Conservation (phyloP, 2,888 invertebrate genomes). For the Melipona beecheii region DNA sequence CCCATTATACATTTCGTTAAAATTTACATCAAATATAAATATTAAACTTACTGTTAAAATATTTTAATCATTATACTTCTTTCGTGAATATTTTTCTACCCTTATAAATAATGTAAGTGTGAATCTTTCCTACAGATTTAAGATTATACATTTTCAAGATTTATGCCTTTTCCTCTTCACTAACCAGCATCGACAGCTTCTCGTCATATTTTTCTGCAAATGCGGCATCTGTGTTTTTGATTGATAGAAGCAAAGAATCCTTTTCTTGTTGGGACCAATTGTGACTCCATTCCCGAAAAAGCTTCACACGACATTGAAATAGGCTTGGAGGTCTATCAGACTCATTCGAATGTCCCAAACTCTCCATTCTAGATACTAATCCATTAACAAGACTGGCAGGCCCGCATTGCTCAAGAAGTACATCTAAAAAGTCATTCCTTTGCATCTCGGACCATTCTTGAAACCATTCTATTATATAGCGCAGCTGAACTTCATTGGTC, state of each 20-base stretch:
- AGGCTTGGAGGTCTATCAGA: slow-evolving; percentile 90
- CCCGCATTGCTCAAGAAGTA: slow-evolving; percentile 88
- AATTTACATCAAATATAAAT: slow-evolving; percentile 7
- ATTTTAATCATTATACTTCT: slow-evolving; percentile 1
- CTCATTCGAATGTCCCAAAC: slow-evolving; percentile 88
- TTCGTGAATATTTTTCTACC: not conserved
- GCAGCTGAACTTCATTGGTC: slow-evolving; percentile 90
- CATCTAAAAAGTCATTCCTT: slow-evolving; percentile 92
- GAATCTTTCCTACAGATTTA: not conserved
- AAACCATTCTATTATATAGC: slow-evolving; percentile 94
- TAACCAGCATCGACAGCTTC: slow-evolving; percentile 66
- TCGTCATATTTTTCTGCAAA: slow-evolving; percentile 88
- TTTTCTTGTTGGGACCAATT: slow-evolving; percentile 91
- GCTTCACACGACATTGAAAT: slow-evolving; percentile 93
- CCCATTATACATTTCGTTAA: not conserved
- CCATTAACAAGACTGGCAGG: slow-evolving; percentile 89
- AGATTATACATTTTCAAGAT: slow-evolving; percentile 1
- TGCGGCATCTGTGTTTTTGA: slow-evolving; percentile 89
- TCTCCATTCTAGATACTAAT: slow-evolving; percentile 88
- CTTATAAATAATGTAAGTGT: not conserved
- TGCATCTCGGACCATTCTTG: slow-evolving; percentile 95
- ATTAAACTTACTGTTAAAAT: slow-evolving; percentile 8
- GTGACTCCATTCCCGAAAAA: slow-evolving; percentile 93
- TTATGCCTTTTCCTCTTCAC: slow-evolving; percentile 48
- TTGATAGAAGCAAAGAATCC: slow-evolving; percentile 88